phyloP scores from a whole-genome alignment of 2,113 vertebrate species.

The Circaetus gallicus region DNA sequence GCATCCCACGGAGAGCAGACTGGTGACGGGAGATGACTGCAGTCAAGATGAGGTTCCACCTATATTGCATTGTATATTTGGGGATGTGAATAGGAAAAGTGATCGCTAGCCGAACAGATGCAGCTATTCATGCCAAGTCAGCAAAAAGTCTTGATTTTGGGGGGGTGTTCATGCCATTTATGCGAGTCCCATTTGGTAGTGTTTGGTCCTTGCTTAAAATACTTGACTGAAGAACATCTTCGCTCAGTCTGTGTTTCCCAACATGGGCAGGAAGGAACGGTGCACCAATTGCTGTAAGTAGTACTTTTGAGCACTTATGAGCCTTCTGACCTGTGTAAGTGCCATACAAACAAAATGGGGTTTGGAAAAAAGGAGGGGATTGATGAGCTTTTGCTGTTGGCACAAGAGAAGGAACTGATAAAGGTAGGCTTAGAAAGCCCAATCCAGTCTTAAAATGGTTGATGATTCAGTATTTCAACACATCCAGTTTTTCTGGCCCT shows the following conservation, averaged over 20 bases:
- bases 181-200: accelerated
- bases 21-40: not conserved
- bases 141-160: not conserved
- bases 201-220: not conserved
- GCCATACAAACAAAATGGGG: not conserved
- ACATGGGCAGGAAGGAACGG: not conserved
- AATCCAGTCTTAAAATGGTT: not conserved
- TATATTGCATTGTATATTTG: accelerated
- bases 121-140: not conserved
- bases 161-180: not conserved
- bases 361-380: not conserved
- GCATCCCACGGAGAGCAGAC: accelerated
- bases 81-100: not conserved
- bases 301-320: not conserved
- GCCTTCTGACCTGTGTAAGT: not conserved
- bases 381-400: not conserved
- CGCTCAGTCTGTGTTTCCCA: not conserved
- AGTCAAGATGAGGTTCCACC: not conserved
- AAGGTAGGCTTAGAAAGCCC: not conserved
- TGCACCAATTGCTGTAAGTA: not conserved
- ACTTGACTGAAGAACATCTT: accelerated
- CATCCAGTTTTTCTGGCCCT: not conserved
- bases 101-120: not conserved
- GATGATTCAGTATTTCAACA: not conserved
- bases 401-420: not conserved